Evolutionary conservation across 2,113 vertebrate genomes (phyloP).

Genomic region (Hemiscyllium ocellatum): DNA sequence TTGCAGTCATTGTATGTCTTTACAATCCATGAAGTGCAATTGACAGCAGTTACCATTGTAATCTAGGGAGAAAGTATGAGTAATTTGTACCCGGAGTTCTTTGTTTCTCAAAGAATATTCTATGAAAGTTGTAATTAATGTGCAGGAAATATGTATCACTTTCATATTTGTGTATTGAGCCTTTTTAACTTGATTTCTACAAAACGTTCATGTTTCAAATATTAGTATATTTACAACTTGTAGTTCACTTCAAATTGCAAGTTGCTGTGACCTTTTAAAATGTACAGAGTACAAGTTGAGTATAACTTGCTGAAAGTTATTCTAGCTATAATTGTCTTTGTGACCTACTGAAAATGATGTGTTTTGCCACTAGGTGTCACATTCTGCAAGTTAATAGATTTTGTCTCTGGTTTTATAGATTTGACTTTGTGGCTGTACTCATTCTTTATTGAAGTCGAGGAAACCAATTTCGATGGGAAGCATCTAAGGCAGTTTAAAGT

Average conservation of each 20-base stretch:
- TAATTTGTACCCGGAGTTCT: neutral
- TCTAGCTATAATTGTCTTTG: neutral
- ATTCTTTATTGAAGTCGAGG: neutral
- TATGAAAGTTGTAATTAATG: neutral
- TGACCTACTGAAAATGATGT: neutral
- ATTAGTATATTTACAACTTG: neutral
- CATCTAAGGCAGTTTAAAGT: neutral
- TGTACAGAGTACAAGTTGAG: neutral
- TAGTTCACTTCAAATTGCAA: neutral
- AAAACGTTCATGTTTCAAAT: neutral
- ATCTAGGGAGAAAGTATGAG: neutral
- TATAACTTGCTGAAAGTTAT: neutral
- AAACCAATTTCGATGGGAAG: neutral
- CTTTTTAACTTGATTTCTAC: neutral
- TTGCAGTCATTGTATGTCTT: too few relatives aligned
- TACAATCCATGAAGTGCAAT: too few relatives aligned
- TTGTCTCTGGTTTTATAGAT: too few relatives aligned
- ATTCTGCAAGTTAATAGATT: neutral
- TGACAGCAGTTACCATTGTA: neutral
- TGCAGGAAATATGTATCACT: neutral
- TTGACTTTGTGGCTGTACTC: neutral
- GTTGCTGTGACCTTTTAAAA: neutral
- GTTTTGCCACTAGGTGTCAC: neutral
- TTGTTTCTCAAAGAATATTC: neutral
- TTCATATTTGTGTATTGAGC: neutral